Evolutionary conservation across 2,113 vertebrate species (phyloP).

Genomic region (Martes martes): DNA sequence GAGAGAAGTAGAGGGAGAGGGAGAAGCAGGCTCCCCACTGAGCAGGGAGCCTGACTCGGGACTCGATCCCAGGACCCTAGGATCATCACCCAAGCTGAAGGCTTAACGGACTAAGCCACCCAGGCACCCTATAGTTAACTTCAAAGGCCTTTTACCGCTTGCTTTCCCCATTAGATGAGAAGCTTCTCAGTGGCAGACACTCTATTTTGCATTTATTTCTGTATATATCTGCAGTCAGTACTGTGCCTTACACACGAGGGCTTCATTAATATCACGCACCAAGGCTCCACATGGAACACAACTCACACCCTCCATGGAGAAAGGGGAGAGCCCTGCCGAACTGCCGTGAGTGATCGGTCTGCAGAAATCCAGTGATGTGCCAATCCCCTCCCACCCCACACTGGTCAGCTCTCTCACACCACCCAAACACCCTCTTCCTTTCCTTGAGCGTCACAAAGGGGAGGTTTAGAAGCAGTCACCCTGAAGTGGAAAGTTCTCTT

Average conservation of each 20-base stretch:
- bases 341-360: not conserved
- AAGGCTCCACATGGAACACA: not conserved
- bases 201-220: not conserved
- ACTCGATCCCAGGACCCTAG: no score
- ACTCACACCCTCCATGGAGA: not conserved
- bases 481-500: not conserved
- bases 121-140: not conserved
- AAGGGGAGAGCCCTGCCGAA: not conserved
- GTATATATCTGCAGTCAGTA: not conserved
- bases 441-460: not conserved
- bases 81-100: no score
- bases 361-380: not conserved
- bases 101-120: no score
- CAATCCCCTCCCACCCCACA: not conserved
- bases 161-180: not conserved
- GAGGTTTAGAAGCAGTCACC: not conserved
- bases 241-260: not conserved
- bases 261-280: not conserved
- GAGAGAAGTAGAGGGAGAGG: no score
- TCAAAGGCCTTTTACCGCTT: not conserved
- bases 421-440: not conserved
- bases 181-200: not conserved
- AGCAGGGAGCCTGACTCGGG: no score
- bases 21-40: no score
- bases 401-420: not conserved